A percentile compares a stretch with the other conserved stretches of the same genome.
These are phyloP conservation scores for Thymelicus lineola DNA, from an alignment of 2,888 invertebrate genomes.

Conservation along the genomic window DNA sequence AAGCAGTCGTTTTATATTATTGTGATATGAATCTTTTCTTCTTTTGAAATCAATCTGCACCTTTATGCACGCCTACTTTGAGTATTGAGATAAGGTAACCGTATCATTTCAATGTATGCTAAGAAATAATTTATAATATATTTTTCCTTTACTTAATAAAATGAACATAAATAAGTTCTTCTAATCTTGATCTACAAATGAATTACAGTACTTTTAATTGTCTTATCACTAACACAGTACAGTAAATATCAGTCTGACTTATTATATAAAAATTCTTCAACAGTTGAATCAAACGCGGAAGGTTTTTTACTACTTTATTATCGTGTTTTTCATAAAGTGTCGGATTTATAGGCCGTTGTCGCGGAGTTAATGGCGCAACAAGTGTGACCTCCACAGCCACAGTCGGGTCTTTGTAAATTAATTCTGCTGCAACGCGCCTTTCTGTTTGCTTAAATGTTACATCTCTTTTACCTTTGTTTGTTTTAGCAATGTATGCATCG, in stretches of 20 bases:
- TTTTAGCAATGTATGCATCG: slow-evolving; percentile 38
- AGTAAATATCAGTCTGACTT: slow-evolving; percentile 30
- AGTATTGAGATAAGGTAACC: too few relatives aligned
- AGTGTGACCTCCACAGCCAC: slow-evolving; percentile 59
- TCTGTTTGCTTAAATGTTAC: slow-evolving; percentile 40
- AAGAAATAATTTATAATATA: too few relatives aligned
- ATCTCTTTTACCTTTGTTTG: slow-evolving; percentile 33
- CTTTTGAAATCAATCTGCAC: not conserved
- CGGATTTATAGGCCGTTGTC: slow-evolving; percentile 66
- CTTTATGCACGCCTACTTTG: too few relatives aligned
- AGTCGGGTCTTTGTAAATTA: slow-evolving; percentile 44
- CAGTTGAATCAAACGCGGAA: slow-evolving; percentile 43
- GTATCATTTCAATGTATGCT: too few relatives aligned
- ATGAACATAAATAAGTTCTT: too few relatives aligned
- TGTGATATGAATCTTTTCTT: slow-evolving; percentile 5
- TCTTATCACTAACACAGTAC: too few relatives aligned
- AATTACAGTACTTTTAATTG: too few relatives aligned
- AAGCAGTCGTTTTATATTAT: slow-evolving; percentile 21
- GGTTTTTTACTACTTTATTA: slow-evolving; percentile 57
- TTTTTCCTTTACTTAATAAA: too few relatives aligned
- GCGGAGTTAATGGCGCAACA: slow-evolving; percentile 65
- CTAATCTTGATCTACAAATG: too few relatives aligned
- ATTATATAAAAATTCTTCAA: slow-evolving; percentile 11
- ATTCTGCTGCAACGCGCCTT: slow-evolving; percentile 39
- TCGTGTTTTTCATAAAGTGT: slow-evolving; percentile 67